Evolutionary conservation across 2,113 vertebrate species (phyloP).

Genomic region (Centrocercus urophasianus): DNA sequence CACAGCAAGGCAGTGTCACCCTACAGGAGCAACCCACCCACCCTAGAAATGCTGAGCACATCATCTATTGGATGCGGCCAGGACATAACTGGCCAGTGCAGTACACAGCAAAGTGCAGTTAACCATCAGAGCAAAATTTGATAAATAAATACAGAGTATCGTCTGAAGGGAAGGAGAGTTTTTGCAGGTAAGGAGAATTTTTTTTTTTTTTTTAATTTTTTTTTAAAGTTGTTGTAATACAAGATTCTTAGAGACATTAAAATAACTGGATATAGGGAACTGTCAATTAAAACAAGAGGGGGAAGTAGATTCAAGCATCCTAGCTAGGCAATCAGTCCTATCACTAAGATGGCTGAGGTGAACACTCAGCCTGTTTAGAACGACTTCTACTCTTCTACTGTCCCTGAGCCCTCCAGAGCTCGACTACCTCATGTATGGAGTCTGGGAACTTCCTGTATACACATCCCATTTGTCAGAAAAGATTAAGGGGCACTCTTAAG

Average conservation of each 20-base stretch:
- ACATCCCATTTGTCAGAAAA: background rate
- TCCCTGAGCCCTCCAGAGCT: background rate
- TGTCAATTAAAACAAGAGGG: background rate
- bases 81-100: background rate
- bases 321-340: background rate
- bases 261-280: background rate
- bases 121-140: background rate
- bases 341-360: background rate
- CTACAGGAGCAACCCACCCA: background rate
- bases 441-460: background rate
- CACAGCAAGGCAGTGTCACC: background rate
- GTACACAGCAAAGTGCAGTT: background rate
- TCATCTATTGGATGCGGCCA: background rate
- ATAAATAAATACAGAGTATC: background rate
- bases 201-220: background rate
- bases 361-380: background rate
- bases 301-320: background rate
- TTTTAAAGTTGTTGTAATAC: background rate
- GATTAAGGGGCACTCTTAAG: background rate
- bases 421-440: background rate
- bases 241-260: background rate
- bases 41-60: background rate
- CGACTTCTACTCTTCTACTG: background rate
- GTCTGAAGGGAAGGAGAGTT: background rate
- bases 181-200: background rate